These are phyloP conservation scores for Epizoanthus ramosus DNA, from an alignment of 92 coral and sea anemone genomes.

Conservation along the genomic window DNA sequence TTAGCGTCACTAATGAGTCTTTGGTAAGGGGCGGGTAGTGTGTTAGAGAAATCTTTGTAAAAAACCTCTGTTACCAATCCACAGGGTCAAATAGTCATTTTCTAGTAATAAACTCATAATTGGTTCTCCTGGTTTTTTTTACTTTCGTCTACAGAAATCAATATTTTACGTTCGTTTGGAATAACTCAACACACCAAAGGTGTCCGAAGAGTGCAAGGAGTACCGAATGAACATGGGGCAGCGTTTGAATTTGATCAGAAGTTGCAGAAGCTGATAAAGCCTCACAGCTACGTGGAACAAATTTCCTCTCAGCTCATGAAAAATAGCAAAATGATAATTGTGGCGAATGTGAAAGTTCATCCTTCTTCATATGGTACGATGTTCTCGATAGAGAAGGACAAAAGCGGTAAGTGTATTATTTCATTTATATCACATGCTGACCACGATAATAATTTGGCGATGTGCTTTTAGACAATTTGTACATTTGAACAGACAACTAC, in stretches of 20 bases:
- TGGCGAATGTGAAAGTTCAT: conserved; percentile 31
- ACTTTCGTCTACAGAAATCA: conserved; percentile 17
- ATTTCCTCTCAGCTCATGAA: conserved; percentile 18
- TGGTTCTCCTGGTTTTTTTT: not conserved
- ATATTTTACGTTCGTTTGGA: conserved; percentile 11
- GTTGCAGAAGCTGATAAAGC: not conserved
- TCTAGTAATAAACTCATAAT: too few species aligned
- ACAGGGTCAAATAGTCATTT: not conserved
- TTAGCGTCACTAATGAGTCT: too few species aligned
- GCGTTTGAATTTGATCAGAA: conserved; percentile 20
- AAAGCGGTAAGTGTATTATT: not conserved
- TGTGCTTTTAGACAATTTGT: too few species aligned
- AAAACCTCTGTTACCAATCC: too few species aligned
- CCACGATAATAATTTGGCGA: too few species aligned
- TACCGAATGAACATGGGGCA: conserved; percentile 11
- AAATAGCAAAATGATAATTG: conserved; percentile 19
- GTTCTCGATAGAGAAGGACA: conserved; percentile 20
- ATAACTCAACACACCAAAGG: conserved; percentile 13
- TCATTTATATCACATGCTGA: too few species aligned
- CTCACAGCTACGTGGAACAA: conserved; percentile 23
- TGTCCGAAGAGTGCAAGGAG: not conserved
- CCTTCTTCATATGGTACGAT: conserved; percentile 27
- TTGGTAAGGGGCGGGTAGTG: too few species aligned
- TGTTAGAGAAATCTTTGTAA: too few species aligned
- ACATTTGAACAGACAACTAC: too few species aligned